Base-by-base conservation (phyloP, 2,797 vertebrate genomes). In the Bradypus variegatus region DNA sequence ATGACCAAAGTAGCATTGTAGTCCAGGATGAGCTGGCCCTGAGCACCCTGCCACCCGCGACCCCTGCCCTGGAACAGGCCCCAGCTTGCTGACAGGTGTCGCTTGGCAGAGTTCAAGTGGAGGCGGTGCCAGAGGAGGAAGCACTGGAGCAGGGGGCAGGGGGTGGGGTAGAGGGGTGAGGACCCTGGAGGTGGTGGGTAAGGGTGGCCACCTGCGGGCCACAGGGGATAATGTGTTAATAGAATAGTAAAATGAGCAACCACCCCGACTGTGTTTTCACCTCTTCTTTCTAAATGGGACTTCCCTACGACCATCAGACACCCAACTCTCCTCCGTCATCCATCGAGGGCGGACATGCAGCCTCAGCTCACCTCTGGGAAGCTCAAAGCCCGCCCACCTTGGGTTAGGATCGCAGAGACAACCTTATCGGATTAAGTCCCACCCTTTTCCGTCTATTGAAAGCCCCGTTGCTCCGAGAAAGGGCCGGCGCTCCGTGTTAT, bases 1-100 rank as follows among this genome's bases (percentile, higher is more conserved):
- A 96, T 15, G 96, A 96, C 72, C 94, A 94, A 50, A 62, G 36
- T 18, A 94, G 80, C 88, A 95, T 96, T 18, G 27, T 95, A 14
- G 38, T 23, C 38, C 94, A 91, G 73, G 95, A 95, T 2, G 90
- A 89, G 36, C 88, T 95, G 75, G 62, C 83, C 64, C 93, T 96
- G 80, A 88, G 90, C 81, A 62, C 77, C 69, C 36, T 89, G 78
- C 78, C 92, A 0, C 38, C 92, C 18, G 14, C 83, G 3, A 25
- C 70, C 15, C 15, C 87, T 14, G 62, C 92, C 60, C 65, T 60
- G 5, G 81, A 38, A 72, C 89, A 81, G 62, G 79, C 70, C 55
- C 77, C 21, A 6, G 55, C 93, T 65, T 93, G 89, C 69, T 64
- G 58, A 89, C 45, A 45, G 67, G 53, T 25, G 19, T 76, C 48